Conservation (phyloP, 1,140 invertebrate genomes). For the Hyposmocoma kahamanoa region DNA sequence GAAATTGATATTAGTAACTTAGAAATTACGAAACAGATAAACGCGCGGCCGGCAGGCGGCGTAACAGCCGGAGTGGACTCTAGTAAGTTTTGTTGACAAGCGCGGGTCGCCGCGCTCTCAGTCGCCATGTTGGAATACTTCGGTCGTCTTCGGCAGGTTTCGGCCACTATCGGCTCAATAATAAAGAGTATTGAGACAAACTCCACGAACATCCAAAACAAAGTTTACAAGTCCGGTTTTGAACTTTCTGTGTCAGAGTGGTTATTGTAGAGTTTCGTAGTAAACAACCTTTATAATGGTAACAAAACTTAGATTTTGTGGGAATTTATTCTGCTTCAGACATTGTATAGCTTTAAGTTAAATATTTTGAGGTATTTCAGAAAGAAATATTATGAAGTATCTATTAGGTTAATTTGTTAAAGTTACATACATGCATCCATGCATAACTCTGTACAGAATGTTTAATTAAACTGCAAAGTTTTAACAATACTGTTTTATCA, state of each 20-base stretch:
- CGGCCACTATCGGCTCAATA: constrained; percentile 31
- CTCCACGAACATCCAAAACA: neutral
- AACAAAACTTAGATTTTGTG: no score
- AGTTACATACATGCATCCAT: no score
- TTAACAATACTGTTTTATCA: no score
- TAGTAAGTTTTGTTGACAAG: constrained; percentile 69
- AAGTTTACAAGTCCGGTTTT: neutral
- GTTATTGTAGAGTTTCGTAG: no score
- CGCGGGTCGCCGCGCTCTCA: constrained; percentile 35
- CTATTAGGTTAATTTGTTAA: no score
- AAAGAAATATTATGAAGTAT: no score
- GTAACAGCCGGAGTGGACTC: constrained; percentile 31
- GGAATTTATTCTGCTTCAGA: no score
- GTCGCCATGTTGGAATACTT: constrained; percentile 54
- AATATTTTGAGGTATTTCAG: no score
- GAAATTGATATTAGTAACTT: neutral
- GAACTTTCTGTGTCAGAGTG: neutral
- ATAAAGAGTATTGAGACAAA: neutral
- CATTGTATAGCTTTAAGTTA: no score
- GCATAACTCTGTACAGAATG: no score
- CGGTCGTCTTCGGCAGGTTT: constrained; percentile 39
- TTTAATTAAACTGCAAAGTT: no score
- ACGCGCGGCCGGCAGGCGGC: constrained; percentile 31
- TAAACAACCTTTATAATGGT: no score
- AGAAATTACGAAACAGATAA: neutral